Conservation (phyloP, 2,113 vertebrate species). For the Pelusios castaneus region DNA sequence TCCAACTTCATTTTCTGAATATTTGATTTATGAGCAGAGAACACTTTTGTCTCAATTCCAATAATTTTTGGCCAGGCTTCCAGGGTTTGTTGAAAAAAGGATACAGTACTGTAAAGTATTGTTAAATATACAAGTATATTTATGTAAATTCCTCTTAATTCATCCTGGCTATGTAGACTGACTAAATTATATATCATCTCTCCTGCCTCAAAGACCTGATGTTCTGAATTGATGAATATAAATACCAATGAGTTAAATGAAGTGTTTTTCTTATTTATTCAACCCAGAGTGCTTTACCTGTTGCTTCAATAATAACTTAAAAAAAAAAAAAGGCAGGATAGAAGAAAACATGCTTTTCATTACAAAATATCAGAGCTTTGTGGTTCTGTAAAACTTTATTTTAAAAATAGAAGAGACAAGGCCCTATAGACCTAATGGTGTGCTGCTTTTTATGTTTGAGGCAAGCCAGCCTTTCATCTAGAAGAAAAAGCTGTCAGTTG, state of each 20-base stretch:
- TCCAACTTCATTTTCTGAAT: background rate
- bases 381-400: background rate
- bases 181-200: background rate
- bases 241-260: background rate
- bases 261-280: background rate
- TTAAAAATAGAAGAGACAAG: background rate
- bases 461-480: background rate
- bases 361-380: background rate
- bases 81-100: background rate
- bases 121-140: constrained; percentile 6
- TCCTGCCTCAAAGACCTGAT: background rate
- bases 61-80: background rate
- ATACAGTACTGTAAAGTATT: background rate
- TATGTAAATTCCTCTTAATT: background rate
- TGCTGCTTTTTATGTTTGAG: background rate
- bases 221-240: background rate
- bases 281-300: background rate
- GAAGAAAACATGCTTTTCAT: background rate
- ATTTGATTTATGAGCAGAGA: background rate
- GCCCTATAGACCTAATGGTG: background rate
- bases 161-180: background rate
- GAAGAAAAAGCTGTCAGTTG: background rate
- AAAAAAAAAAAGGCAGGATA: background rate
- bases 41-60: background rate
- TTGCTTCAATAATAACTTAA: background rate